These are phyloP conservation scores for Hybognathus amarus DNA, from an alignment of 2,797 vertebrate genomes.

Conservation along the genomic window DNA sequence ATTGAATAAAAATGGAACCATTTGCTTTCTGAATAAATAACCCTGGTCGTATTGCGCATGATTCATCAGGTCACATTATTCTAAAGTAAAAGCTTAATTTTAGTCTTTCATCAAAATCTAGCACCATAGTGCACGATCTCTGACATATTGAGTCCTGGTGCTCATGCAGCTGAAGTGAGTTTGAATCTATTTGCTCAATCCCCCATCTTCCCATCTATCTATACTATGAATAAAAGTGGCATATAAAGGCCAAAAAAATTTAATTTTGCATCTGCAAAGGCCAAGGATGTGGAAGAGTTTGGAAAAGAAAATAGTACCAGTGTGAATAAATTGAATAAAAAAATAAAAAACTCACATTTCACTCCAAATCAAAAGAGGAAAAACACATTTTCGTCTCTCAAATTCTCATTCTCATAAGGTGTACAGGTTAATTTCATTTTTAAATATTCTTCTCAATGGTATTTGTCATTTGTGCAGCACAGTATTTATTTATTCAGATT, in stretches of 20 bases:
- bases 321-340: not conserved
- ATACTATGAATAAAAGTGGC: not conserved
- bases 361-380: not conserved
- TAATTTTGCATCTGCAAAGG: not conserved
- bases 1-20: conserved; percentile 18
- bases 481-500: not conserved
- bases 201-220: not conserved
- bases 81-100: not conserved
- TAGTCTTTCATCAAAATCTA: not conserved
- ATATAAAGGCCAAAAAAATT: not conserved
- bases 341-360: not conserved
- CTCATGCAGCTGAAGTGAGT: not conserved
- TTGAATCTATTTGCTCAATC: conserved; percentile 5
- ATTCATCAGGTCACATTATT: not conserved
- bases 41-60: not conserved
- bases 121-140: not conserved
- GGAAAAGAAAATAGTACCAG: not conserved
- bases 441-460: not conserved
- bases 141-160: not conserved
- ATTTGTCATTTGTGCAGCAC: not conserved
- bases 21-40: conserved; percentile 22
- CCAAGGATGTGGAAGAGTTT: not conserved
- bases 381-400: not conserved
- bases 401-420: not conserved
- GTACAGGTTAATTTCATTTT: not conserved